phyloP scores from a whole-genome alignment of 2,113 vertebrate genomes.

The western clawed frog (Xenopus tropicalis) region UCB_Xtro_10.0 CM004445.2:108975501-108976000 shows the following conservation, averaged over 20 bases:
- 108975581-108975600: conserved; percentile 27
- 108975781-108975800: too few relatives aligned
- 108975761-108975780: too few relatives aligned
- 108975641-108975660: conserved; percentile 12
- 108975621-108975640: conserved; percentile 26
- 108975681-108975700: conserved; percentile 9
- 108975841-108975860: too few relatives aligned
- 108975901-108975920: too few relatives aligned
- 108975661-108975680: conserved; percentile 16
- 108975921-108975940: too few relatives aligned
- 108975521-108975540: conserved; percentile 38
- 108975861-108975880: too few relatives aligned
- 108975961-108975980: too few relatives aligned
- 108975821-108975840: too few relatives aligned
- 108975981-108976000: too few relatives aligned
- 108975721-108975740: conserved; percentile 7
- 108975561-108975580: conserved; percentile 1
- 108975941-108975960: too few relatives aligned
- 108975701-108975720: conserved; percentile 27
- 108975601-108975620: conserved; percentile 32
- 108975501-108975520: conserved; percentile 38
- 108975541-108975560: conserved; percentile 18
- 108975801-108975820: too few relatives aligned
- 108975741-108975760: background rate
- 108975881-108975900: too few relatives aligned